phyloP scores from a whole-genome alignment of 2,888 invertebrate species.

The Dexiosoma caninum region DNA sequence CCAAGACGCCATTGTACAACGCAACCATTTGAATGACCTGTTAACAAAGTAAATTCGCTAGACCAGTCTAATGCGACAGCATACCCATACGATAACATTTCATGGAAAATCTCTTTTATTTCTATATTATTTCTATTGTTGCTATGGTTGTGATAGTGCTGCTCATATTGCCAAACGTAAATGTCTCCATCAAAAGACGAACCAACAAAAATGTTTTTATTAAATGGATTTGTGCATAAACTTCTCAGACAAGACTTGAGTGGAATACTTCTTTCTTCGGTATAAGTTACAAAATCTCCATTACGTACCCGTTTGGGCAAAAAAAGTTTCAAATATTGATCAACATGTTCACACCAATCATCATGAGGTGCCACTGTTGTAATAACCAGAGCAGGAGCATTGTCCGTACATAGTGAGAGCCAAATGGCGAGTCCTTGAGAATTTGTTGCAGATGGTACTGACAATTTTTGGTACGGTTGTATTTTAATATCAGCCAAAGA shows the following conservation, averaged over 20 bases:
- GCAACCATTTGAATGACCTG: slow-evolving; percentile 73
- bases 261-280: slow-evolving; percentile 70
- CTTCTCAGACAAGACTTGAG: slow-evolving; percentile 73
- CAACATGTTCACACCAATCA: slow-evolving; percentile 76
- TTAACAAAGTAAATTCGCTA: slow-evolving; percentile 69
- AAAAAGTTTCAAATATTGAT: slow-evolving; percentile 72
- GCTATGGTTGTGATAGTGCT: not conserved
- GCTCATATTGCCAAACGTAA: slow-evolving; percentile 73
- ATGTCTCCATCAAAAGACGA: slow-evolving; percentile 76
- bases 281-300: slow-evolving; percentile 71
- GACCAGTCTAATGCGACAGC: slow-evolving; percentile 75
- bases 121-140: slow-evolving; percentile 62
- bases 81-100: slow-evolving; percentile 70
- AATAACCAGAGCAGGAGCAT: slow-evolving; percentile 73
- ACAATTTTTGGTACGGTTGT: slow-evolving; percentile 73
- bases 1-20: slow-evolving; percentile 72
- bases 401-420: slow-evolving; percentile 75
- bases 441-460: slow-evolving; percentile 65
- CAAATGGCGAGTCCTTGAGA: slow-evolving; percentile 73
- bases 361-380: slow-evolving; percentile 73
- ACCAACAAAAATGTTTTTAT: slow-evolving; percentile 75
- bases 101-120: slow-evolving; percentile 70
- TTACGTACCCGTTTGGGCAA: slow-evolving; percentile 71
- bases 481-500: slow-evolving; percentile 66
- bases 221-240: slow-evolving; percentile 73